phyloP scores from a whole-genome alignment of 2,113 vertebrate species.

The Notarius quadriscutis region DNA sequence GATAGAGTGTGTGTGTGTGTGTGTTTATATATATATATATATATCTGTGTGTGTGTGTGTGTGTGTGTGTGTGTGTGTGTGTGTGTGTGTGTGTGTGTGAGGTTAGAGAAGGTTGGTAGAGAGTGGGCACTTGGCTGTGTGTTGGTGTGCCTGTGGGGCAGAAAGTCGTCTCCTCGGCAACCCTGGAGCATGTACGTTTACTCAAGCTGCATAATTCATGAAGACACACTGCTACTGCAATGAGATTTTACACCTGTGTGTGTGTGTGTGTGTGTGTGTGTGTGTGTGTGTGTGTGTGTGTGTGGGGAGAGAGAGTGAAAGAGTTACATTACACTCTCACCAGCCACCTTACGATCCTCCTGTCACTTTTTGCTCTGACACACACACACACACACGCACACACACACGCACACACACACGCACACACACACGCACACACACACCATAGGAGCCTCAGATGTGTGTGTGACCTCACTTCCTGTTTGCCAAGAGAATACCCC shows the following conservation, averaged over 20 bases:
- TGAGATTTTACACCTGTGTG: conserved; percentile 19
- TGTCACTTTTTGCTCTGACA: conserved; percentile 44
- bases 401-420: no score
- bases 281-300: not conserved
- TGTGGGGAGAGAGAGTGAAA: not conserved
- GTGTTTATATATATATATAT: no score
- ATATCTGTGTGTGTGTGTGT: not conserved
- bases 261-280: conserved; percentile 31
- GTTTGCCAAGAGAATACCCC: not conserved
- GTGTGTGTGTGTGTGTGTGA: not conserved
- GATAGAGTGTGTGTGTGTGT: conserved; percentile 45
- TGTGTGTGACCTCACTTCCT: not conserved
- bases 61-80: not conserved
- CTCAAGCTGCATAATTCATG: conserved; percentile 87
- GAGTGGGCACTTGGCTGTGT: conserved; percentile 29
- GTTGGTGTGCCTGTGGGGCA: conserved; percentile 67
- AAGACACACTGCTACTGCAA: conserved; percentile 66
- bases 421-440: no score
- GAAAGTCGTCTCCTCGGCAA: conserved; percentile 72
- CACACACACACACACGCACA: not conserved
- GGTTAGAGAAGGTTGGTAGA: conserved; percentile 33
- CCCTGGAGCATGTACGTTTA: conserved; percentile 78
- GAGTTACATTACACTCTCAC: not conserved
- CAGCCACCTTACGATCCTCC: conserved; percentile 72
- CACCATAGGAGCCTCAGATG: not conserved